Evolutionary conservation across 35 echinoderm and acorn worm genomes (phyloP), one percentile per base, ranked within the genome.

Genomic region (Ophioderma brevispina): DNA sequence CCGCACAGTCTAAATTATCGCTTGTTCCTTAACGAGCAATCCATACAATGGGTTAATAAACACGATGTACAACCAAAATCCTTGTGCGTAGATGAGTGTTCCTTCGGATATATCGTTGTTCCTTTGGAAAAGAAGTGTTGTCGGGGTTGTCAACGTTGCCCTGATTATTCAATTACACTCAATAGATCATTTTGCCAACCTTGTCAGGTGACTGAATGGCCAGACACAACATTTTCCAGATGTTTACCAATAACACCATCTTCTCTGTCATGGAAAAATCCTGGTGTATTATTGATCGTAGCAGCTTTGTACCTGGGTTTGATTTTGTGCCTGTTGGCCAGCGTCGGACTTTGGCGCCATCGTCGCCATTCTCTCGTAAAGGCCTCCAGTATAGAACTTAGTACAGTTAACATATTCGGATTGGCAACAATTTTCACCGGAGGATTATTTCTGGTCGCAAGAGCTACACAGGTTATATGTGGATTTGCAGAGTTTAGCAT

Each of bases 351-450:
- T 2, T 40, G 17, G 25, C 23, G 42, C 3, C 28, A 82, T 40
- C 38, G 15, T 23, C 2, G 42, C 8, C 80, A 82, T 30, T 0
- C 79, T 1, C 40, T 90, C 1, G 83, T 90, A 31, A 90, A 90
- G 40, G 88, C 88, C 1, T 70, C 50, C 23, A 82, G 88, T 41
- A n/a, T 52, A 14, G 78, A 90, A 82, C 88, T 90, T 0, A 35
- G 88, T 41, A 15, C 18, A 4, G 64, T 90, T 13, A 64, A 59
- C n/a, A 32, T 90, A 1, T 82, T 0, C 36, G 87, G 36, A 2
- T 90, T 82, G 15, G 80, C 79, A 31, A 31, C 83, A 34, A 55
- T 55, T 33, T 90, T 64, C 34, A 80, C 52, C 0, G 41, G 43
- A 0, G 31, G 75, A 34, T 52, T 90, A 13, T 33, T 81, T 31